Evolutionary conservation across 2,797 vertebrate genomes (phyloP).

Genomic region (Cossypha heuglini): DNA sequence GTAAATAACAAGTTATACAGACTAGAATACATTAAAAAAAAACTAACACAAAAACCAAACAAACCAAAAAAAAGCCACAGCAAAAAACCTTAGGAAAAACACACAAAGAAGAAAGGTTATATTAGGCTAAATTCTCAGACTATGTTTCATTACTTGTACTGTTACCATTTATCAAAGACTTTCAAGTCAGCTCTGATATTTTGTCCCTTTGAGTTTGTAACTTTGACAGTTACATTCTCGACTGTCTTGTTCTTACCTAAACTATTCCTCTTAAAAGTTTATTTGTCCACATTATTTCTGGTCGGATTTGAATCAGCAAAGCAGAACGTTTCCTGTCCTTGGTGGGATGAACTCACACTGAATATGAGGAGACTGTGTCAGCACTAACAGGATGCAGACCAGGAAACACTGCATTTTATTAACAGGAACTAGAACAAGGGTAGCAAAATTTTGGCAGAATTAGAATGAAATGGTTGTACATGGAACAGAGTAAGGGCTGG

Average conservation of each 20-base stretch:
- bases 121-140: background rate
- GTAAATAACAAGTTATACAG: background rate
- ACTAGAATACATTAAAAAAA: background rate
- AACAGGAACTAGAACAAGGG: background rate
- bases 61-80: background rate
- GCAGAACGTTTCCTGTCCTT: slow-evolving; percentile 34
- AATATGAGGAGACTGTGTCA: background rate
- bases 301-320: slow-evolving; percentile 15
- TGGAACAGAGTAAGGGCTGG: background rate
- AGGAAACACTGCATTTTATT: slow-evolving; percentile 26
- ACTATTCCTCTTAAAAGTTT: background rate
- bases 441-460: background rate
- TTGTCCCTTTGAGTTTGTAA: background rate
- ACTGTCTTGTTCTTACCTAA: background rate
- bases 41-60: background rate
- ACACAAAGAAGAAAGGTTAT: background rate
- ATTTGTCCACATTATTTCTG: background rate
- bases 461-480: background rate
- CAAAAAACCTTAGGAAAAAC: background rate
- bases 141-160: background rate
- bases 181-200: background rate
- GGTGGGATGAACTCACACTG: background rate
- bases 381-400: slow-evolving; percentile 25
- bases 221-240: background rate
- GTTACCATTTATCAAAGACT: background rate